Conservation (phyloP, 2,888 invertebrate genomes). For the Athrips mouffetella region DNA sequence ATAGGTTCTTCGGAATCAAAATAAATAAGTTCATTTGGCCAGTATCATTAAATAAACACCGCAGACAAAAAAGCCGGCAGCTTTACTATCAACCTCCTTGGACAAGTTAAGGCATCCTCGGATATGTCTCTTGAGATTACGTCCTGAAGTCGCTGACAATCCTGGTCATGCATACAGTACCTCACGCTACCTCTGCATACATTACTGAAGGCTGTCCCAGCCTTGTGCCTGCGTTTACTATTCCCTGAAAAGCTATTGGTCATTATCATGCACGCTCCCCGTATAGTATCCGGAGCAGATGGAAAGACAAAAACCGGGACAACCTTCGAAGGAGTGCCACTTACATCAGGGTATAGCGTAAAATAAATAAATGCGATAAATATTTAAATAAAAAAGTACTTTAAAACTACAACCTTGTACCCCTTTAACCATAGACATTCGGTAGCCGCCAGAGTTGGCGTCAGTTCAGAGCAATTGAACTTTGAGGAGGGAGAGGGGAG, state of each 20-base stretch:
- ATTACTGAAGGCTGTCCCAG: slow-evolving; percentile 73
- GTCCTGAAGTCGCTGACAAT: slow-evolving; percentile 24
- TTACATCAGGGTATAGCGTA: slow-evolving; percentile 67
- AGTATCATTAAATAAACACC: slow-evolving; percentile 67
- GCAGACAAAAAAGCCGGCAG: slow-evolving; percentile 52
- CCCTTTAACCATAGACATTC: slow-evolving; percentile 74
- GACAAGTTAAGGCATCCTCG: slow-evolving; percentile 7
- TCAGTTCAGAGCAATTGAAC: slow-evolving; percentile 71
- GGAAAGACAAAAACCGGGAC: slow-evolving; percentile 80
- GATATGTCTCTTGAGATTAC: slow-evolving; percentile 6
- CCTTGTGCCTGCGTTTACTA: slow-evolving; percentile 47
- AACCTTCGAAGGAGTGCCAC: slow-evolving; percentile 78
- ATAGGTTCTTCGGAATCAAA: slow-evolving; percentile 78
- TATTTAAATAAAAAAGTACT: slow-evolving; percentile 69
- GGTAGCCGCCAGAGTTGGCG: slow-evolving; percentile 54
- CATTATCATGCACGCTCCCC: slow-evolving; percentile 70
- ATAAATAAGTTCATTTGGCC: slow-evolving; percentile 77
- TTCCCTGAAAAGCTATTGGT: slow-evolving; percentile 63
- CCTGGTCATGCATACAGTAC: slow-evolving; percentile 51
- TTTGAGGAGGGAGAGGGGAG: slow-evolving; percentile 37
- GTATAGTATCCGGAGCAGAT: slow-evolving; percentile 58
- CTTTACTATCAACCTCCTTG: slow-evolving; percentile 13
- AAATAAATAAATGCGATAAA: slow-evolving; percentile 76
- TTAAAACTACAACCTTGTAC: slow-evolving; percentile 74
- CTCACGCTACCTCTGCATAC: slow-evolving; percentile 46